phyloP scores from a whole-genome alignment of 2,113 vertebrate genomes.

The Oceanodroma tethys region DNA sequence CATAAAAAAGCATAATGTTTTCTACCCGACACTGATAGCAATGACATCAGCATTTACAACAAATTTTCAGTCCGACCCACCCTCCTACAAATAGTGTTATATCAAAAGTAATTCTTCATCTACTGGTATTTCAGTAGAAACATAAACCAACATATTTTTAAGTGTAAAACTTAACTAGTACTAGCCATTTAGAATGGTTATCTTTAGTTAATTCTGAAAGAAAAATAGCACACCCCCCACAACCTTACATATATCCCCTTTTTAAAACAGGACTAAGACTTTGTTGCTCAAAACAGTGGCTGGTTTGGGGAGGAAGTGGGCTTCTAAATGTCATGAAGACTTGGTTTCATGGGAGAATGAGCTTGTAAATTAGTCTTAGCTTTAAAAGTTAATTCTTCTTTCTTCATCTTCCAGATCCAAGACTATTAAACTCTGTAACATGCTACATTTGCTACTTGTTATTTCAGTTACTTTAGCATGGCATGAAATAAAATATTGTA shows the following conservation, averaged over 20 bases:
- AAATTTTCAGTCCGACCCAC: neutral
- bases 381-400: neutral
- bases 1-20: neutral
- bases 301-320: neutral
- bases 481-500: neutral
- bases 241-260: too few species aligned
- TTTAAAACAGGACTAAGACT: neutral
- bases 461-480: neutral
- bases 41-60: neutral
- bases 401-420: neutral
- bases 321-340: neutral
- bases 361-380: neutral
- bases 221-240: rapidly evolving
- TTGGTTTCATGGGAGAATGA: neutral
- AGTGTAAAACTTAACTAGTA: neutral
- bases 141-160: neutral
- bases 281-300: neutral
- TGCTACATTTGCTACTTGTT: neutral
- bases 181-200: neutral
- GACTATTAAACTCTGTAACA: neutral
- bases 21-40: rapidly evolving
- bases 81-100: neutral
- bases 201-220: neutral
- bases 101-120: neutral
- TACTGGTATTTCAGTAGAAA: neutral